Evolutionary conservation across 2,797 vertebrate genomes (phyloP), one percentile per base, ranked within the genome.

Genomic region (Thripadectes ignobilis): DNA sequence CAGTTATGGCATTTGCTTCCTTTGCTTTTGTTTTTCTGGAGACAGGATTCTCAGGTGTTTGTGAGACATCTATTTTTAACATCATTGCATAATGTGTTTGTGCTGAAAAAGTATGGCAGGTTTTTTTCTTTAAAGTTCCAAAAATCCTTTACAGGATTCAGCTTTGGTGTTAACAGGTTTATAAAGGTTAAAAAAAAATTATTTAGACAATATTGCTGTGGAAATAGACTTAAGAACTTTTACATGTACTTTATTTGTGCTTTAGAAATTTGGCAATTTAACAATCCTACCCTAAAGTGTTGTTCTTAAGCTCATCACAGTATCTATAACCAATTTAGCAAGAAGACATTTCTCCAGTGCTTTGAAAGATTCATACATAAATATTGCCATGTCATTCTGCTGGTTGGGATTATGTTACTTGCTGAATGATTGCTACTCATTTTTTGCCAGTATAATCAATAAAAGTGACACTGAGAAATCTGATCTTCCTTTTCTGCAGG

Each of bases 401-500:
- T 89, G 41, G 22, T 92, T 68, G 23, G 71, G 68, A 81, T 89
- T 95, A 63, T 75, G 57, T 89, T 93, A 72, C 80, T 74, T 85
- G 24, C 49, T 62, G 66, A 82, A 86, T 85, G 77, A 87, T 68
- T 72, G 61, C 72, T 93, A 38, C 84, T 76, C 30, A 22, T 62
- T 91, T 95, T 95, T 94, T 93, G 74, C 90, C 92, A 92, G 43
- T 73, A 32, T 91, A 96, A 91, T 96, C 82, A 94, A 88, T 97
- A 89, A 94, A 91, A 94, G 24, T 94, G 81, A 91, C 92, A 92
- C 78, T 51, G 71, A 86, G 89, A 92, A 95, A 95, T 75, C 57
- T 79, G 69, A 93, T 96, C 91, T 92, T 75, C 5, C 58, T 95
- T 55, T 85, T 93, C 77, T 95, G 48, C 89, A 99, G 99, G 97